A percentile compares a stretch with the other conserved stretches of the same genome.
phyloP scores from a whole-genome alignment of 2,113 vertebrate genomes.

The Chloroceryle aenea region DNA sequence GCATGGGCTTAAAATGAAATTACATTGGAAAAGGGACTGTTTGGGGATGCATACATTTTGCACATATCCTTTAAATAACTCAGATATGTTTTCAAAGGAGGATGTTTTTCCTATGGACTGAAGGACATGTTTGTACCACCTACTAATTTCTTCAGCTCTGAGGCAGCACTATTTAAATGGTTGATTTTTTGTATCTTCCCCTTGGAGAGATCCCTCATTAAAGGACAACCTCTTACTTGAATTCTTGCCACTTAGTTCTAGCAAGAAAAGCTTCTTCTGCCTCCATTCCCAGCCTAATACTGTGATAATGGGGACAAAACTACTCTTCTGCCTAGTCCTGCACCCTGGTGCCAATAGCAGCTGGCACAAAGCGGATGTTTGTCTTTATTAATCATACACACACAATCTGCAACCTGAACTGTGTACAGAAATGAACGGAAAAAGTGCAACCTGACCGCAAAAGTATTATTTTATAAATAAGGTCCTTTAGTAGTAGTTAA shows the following conservation, averaged over 20 bases:
- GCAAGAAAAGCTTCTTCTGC: not conserved
- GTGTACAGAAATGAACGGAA: conserved; percentile 64
- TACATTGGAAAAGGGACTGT: not conserved
- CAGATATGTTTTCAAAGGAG: not conserved
- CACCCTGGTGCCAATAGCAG: not conserved
- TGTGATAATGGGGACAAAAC: not conserved
- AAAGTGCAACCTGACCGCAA: conserved; percentile 73
- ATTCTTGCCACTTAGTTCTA: not conserved
- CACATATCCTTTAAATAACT: not conserved
- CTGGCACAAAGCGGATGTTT: not conserved
- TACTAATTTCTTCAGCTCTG: not conserved
- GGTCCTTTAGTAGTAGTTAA: conserved; percentile 76
- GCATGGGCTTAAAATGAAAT: not conserved
- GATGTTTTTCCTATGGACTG: not conserved
- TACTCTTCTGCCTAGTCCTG: not conserved
- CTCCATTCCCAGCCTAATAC: not conserved
- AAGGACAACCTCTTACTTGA: not conserved
- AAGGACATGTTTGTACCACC: not conserved
- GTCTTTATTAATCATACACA: conserved; percentile 58
- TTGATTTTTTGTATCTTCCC: not conserved
- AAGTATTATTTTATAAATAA: conserved; percentile 80
- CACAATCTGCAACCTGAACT: conserved; percentile 63
- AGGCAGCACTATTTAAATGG: not conserved
- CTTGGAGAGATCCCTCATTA: not conserved
- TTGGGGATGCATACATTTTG: not conserved